Conservation (phyloP, 2,888 invertebrate species). For the Campoletis raptor region DNA sequence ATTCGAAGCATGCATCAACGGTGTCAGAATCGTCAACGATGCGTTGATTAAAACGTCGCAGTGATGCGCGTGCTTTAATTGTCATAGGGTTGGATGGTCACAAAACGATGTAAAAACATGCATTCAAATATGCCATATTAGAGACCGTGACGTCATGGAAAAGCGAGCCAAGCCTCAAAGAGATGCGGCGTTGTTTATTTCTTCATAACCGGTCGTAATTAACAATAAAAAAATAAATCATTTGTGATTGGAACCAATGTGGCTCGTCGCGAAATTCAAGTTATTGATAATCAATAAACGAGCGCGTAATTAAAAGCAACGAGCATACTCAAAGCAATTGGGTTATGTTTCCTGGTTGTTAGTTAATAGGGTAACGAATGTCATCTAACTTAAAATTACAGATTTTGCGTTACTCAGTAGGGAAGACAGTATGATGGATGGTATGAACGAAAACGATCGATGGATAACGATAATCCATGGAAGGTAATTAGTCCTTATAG, state of each 20-base stretch:
- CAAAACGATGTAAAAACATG: neutral
- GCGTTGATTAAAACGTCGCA: slow-evolving; percentile 60
- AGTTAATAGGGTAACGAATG: neutral
- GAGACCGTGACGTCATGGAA: slow-evolving; percentile 4
- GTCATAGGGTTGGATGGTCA: neutral
- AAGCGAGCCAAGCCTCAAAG: slow-evolving; percentile 23
- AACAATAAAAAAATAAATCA: neutral
- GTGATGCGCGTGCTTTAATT: slow-evolving; percentile 1
- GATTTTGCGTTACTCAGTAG: neutral
- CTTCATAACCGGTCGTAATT: slow-evolving; percentile 12
- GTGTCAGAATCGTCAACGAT: slow-evolving; percentile 51
- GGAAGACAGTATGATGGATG: neutral
- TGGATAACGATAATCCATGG: slow-evolving; percentile 55
- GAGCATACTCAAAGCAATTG: neutral
- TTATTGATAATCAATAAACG: neutral
- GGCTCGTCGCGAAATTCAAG: neutral
- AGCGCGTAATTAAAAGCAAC: neutral
- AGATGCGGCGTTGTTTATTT: neutral
- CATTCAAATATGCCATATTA: slow-evolving; percentile 2
- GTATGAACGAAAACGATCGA: slow-evolving; percentile 46
- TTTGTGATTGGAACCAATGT: neutral
- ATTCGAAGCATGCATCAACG: slow-evolving; percentile 41
- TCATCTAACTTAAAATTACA: neutral
- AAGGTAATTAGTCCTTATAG: slow-evolving; percentile 58
- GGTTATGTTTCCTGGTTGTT: neutral